Conservation (phyloP, 2,888 invertebrate species). For the Digitonthophagus gazella region DNA sequence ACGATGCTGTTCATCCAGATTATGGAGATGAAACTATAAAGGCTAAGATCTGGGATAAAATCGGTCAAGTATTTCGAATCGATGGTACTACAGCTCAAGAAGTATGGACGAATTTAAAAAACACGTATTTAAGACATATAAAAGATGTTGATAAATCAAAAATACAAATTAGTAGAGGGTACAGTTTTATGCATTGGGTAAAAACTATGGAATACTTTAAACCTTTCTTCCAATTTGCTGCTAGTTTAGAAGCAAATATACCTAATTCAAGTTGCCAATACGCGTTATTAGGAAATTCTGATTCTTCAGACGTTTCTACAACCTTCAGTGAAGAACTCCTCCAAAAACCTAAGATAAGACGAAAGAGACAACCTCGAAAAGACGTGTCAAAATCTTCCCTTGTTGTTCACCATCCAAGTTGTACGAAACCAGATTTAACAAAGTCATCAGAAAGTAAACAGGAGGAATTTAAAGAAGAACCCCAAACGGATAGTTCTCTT, state of each 20-base stretch:
- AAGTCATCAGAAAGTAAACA: not conserved
- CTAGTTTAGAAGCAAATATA: not conserved
- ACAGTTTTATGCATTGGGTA: not conserved
- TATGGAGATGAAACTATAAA: not conserved
- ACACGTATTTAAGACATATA: not conserved
- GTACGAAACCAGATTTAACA: not conserved
- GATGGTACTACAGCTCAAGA: not conserved
- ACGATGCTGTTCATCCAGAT: not conserved
- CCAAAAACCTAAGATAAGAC: not conserved
- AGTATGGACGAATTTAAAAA: not conserved
- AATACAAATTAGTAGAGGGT: not conserved
- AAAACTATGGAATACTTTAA: slow-evolving; percentile 9
- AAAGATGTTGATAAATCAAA: not conserved
- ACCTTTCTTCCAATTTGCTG: slow-evolving; percentile 2
- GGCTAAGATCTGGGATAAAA: not conserved
- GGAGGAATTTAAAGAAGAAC: not conserved
- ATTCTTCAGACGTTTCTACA: not conserved
- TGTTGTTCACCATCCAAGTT: not conserved
- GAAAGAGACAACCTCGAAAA: not conserved
- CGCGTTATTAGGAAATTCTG: not conserved
- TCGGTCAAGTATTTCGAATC: not conserved
- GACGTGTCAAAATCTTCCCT: not conserved
- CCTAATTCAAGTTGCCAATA: not conserved
- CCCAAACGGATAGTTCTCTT: not conserved
- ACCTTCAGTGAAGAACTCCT: slow-evolving; percentile 1